Conservation (phyloP, 92 coral and sea anemone species). For the Anthopleura xanthogrammica region DNA sequence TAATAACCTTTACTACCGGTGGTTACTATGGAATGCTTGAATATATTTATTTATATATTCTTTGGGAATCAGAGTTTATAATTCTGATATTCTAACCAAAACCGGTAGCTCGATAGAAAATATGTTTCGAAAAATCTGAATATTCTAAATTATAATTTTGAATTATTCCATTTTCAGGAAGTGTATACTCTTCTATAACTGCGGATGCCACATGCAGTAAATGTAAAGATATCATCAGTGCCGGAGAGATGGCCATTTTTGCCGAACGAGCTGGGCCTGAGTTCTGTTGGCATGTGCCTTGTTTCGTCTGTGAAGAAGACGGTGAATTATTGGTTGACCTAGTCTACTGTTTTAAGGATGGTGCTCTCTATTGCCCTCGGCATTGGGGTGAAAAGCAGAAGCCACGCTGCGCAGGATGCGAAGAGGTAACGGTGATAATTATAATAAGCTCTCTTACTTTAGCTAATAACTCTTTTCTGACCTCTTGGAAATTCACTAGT, state of each 20-base stretch:
- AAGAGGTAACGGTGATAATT: constrained; percentile 56
- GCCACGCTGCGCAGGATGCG: constrained; percentile 98
- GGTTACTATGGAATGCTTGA: too few relatives aligned
- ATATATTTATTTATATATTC: too few relatives aligned
- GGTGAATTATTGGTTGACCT: constrained; percentile 76
- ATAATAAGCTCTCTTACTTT: background rate
- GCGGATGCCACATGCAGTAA: constrained; percentile 55
- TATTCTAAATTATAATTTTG: background rate
- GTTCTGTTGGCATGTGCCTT: constrained; percentile 79
- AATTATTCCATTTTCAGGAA: constrained; percentile 45
- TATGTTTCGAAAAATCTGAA: background rate
- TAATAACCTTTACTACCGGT: too few relatives aligned
- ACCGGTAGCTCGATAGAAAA: too few relatives aligned
- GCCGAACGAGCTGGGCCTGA: constrained; percentile 79
- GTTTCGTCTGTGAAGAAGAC: constrained; percentile 80
- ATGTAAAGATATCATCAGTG: constrained; percentile 58
- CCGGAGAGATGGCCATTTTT: constrained; percentile 92
- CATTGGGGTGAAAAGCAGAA: constrained; percentile 83
- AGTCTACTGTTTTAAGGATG: constrained; percentile 74
- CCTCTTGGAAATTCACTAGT: too few relatives aligned
- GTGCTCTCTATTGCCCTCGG: constrained; percentile 69
- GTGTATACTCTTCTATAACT: constrained; percentile 56
- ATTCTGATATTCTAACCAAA: too few relatives aligned
- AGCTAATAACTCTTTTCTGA: too few relatives aligned
- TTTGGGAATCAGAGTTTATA: too few relatives aligned